phyloP scores from a whole-genome alignment of 2,797 vertebrate genomes.

The Manis crassicaudata region DNA sequence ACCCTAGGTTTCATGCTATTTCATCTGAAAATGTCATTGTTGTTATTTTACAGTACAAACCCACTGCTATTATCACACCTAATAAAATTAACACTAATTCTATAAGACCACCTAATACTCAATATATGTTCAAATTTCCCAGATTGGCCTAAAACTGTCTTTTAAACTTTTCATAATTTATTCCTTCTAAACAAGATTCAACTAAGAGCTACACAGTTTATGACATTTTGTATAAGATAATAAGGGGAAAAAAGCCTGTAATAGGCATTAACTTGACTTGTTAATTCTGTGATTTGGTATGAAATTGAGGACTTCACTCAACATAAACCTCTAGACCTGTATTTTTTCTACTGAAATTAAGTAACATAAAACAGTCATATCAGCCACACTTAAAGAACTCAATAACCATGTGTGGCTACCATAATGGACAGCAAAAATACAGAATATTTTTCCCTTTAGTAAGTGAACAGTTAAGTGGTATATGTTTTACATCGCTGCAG shows the following conservation, averaged over 20 bases:
- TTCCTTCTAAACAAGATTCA: conserved; percentile 20
- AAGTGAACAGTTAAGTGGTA: neutral
- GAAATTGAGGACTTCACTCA: neutral
- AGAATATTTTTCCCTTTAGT: neutral
- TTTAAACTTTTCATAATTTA: neutral
- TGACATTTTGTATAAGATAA: neutral
- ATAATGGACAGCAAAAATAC: neutral
- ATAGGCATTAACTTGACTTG: neutral
- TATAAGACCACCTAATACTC: neutral
- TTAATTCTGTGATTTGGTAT: conserved; percentile 15
- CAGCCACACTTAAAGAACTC: neutral
- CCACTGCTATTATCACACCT: neutral
- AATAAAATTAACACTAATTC: conserved; percentile 25
- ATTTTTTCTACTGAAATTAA: conserved; percentile 39
- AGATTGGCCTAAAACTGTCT: conserved; percentile 34
- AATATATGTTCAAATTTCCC: conserved; percentile 31
- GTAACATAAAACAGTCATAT: neutral
- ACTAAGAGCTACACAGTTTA: neutral
- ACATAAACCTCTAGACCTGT: conserved; percentile 12
- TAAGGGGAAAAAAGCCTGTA: neutral
- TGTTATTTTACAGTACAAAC: conserved; percentile 12
- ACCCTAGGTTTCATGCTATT: neutral
- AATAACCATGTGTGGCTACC: neutral
- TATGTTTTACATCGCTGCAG: neutral
- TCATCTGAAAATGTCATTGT: conserved; percentile 25